Evolutionary conservation across 2,113 vertebrate genomes (phyloP), one percentile per base, ranked within the genome.

Genomic region (Mobula hypostoma): DNA sequence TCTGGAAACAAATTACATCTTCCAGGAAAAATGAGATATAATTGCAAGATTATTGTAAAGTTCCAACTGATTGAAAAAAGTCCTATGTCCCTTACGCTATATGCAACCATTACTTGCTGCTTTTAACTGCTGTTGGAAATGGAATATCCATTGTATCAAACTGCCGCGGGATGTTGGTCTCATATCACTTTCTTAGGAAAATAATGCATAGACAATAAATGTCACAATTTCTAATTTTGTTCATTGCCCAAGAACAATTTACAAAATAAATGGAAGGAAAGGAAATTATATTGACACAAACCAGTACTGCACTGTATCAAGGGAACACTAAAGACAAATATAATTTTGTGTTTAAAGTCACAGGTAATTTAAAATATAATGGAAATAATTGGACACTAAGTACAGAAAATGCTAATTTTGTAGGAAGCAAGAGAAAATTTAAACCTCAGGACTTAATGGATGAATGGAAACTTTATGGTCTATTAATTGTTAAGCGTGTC

Each of bases 381-480:
- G 17, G n/a, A 36, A 32, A 90, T 90, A 90, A 90, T 66, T 90
- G 85, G 61, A 32, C 63, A 7, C 12, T 32, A 48, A 72, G 15
- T 40, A 48, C 68, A 12, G 90, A 36, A 40, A 72, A 27, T 72
- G 9, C 74, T 74, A 29, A 74, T 36, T 72, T 74, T 93, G 27
- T 76, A 76, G 40, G 32, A 72, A 27, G 70, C 36, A 76, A 29
- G 91, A 93, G 68, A 56, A 74, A 40, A 40, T 17, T 74, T 17
- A 56, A 32, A 92, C 15, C 36, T 7, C 94, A 94, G 29, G 87
- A 96, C 95, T 94, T 95, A 95, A 95, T 94, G 94, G 94, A 95
- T 96, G 95, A 96, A 94, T 96, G 95, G 95, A 96, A 95, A 96
- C 95, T 97, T 96, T 96, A 96, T 95, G 95, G 95, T 95, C 94